Conservation (phyloP, 1,140 invertebrate species). For the Harpegnathos saltator region DNA sequence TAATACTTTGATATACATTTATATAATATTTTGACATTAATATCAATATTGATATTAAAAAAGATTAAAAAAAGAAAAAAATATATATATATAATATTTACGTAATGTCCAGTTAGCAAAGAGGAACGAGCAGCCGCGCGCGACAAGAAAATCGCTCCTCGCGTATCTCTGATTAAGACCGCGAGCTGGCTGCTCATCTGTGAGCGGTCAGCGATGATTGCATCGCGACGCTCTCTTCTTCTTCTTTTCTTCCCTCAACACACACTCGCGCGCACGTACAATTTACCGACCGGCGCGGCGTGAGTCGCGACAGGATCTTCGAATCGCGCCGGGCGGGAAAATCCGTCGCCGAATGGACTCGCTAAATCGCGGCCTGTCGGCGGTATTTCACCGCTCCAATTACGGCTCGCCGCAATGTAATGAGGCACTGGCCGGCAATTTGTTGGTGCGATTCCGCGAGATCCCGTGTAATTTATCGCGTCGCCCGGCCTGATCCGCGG, state of each 20-base stretch:
- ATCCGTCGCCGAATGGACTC: slow-evolving; percentile 53
- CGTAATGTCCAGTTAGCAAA: slow-evolving; percentile 2
- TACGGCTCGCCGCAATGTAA: slow-evolving; percentile 68
- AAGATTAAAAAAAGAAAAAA: too few relatives aligned
- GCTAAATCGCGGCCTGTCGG: slow-evolving; percentile 63
- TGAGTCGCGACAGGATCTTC: slow-evolving; percentile 19
- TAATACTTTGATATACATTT: too few relatives aligned
- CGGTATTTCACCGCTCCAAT: slow-evolving; percentile 71
- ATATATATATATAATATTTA: slow-evolving; percentile 24
- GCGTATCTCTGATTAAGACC: slow-evolving; percentile 24
- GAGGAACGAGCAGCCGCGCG: background rate
- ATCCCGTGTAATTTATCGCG: slow-evolving; percentile 70
- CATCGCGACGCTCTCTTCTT: too few relatives aligned
- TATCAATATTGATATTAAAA: too few relatives aligned
- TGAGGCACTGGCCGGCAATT: slow-evolving; percentile 62
- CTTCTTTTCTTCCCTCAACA: too few relatives aligned
- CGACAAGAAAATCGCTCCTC: slow-evolving; percentile 18
- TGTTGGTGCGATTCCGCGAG: slow-evolving; percentile 62
- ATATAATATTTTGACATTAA: too few relatives aligned
- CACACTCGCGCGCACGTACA: too few relatives aligned
- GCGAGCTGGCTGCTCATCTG: background rate
- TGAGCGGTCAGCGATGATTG: too few relatives aligned
- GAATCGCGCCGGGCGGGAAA: background rate
- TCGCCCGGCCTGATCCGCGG: too few relatives aligned
- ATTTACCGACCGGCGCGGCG: background rate